Evolutionary conservation across 2,113 vertebrate genomes (phyloP), one percentile per base, ranked within the genome.

Genomic region (Megaptera novaeangliae): DNA sequence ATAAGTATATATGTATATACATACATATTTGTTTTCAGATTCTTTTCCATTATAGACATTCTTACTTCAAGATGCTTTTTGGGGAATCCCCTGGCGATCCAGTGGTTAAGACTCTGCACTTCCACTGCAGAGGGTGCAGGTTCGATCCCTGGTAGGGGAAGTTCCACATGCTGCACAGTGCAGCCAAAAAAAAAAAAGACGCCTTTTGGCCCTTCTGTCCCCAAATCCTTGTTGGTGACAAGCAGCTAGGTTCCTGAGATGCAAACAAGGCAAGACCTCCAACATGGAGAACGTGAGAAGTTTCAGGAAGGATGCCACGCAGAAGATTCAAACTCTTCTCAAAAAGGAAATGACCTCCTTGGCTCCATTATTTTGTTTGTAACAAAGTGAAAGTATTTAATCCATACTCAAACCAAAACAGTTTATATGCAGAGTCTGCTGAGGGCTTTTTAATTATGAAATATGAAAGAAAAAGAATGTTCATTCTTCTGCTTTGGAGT

Each of bases 371-470:
- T 91, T 95, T 90, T 97, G 96, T 97, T 98, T 98, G 83, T 91
- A 93, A 96, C 95, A 83, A 81, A 96, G 92, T 88, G 96, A 97
- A 97, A 98, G 98, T 97, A 97, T 97, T 97, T 96, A 96, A 95
- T 97, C 92, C 92, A 82, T 52, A 88, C 75, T 95, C 71, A 71
- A 89, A 96, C 94, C 85, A 97, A 94, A 98, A 97, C 83, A 97
- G 96, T 88, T 96, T 78, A 85, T 36, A 57, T 1, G 3, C 66
- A 94, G 66, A 95, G 84, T 72, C 92, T 91, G 84, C 91, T 36
- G 90, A 97, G 92, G 92, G 81, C 89, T 96, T 97, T 94, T 96
- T 91, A 96, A 94, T 96, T 97, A 97, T 59, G 82, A 97, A 97
- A 96, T 96, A 96, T 57, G 94, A 96, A 96, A 97, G 95, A 57